phyloP scores from a whole-genome alignment of 2,797 vertebrate genomes.

The Helarctos malayanus region DNA sequence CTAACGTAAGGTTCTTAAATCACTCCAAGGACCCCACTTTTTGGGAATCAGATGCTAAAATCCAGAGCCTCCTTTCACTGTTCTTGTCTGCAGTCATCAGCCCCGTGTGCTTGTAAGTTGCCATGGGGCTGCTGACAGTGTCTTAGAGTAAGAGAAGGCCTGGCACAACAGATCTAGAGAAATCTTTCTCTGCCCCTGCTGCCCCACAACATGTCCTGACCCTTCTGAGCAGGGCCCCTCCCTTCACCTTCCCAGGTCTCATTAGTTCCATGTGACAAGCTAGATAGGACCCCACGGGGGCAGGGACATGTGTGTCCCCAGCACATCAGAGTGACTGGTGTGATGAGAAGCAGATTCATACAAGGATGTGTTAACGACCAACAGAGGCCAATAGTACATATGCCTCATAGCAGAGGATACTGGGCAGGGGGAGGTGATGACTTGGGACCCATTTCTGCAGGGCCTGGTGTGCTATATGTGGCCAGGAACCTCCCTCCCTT shows the following conservation, averaged over 20 bases:
- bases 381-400: neutral
- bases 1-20: constrained; percentile 22
- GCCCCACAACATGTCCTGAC: neutral
- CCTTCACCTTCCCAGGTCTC: neutral
- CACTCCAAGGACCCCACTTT: neutral
- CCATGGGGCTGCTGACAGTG: neutral
- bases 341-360: neutral
- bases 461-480: neutral
- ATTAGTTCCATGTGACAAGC: neutral
- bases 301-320: neutral
- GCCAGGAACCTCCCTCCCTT: neutral
- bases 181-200: neutral
- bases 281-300: neutral
- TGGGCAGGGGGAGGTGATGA: neutral
- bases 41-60: neutral
- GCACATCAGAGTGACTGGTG: neutral
- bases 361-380: neutral
- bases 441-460: neutral
- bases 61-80: neutral
- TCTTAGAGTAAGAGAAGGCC: neutral
- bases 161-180: neutral
- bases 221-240: neutral
- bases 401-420: neutral
- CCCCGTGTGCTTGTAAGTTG: neutral
- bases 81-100: neutral